These are phyloP conservation scores for Austrolebias charrua DNA, from an alignment of 2,797 vertebrate species.

Conservation along the genomic window DNA sequence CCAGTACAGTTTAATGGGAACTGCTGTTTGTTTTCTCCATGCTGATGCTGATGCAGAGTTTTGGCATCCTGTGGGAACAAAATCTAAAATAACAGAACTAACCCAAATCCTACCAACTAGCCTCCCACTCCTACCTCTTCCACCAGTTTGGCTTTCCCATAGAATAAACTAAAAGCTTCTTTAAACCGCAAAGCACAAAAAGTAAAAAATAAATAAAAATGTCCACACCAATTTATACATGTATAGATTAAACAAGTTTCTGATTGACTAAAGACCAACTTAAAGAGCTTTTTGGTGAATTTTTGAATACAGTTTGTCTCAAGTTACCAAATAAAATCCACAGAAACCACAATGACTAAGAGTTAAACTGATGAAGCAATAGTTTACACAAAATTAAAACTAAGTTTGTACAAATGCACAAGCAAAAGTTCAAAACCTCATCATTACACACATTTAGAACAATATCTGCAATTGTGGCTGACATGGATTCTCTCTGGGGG, in stretches of 20 bases:
- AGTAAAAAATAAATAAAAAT: background rate
- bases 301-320: background rate
- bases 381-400: slow-evolving; percentile 1
- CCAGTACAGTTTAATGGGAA: slow-evolving; percentile 7
- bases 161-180: slow-evolving; percentile 23
- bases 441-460: slow-evolving; percentile 10
- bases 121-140: slow-evolving; percentile 62
- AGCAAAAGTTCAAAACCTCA: slow-evolving; percentile 9
- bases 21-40: slow-evolving; percentile 24
- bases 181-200: slow-evolving; percentile 4
- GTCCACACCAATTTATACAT: background rate
- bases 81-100: slow-evolving; percentile 29
- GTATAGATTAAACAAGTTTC: background rate
- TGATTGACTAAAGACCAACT: background rate
- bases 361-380: background rate
- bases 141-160: slow-evolving; percentile 35
- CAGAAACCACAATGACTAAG: background rate
- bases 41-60: slow-evolving; percentile 15
- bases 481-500: slow-evolving; percentile 5
- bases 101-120: slow-evolving; percentile 17
- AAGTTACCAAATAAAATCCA: background rate
- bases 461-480: slow-evolving; percentile 11
- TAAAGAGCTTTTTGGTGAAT: background rate
- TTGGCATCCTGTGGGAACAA: slow-evolving; percentile 43
- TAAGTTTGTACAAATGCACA: slow-evolving; percentile 3